Base-by-base conservation (phyloP, 1,140 invertebrate species). In the Drosophila setifemur region DNA sequence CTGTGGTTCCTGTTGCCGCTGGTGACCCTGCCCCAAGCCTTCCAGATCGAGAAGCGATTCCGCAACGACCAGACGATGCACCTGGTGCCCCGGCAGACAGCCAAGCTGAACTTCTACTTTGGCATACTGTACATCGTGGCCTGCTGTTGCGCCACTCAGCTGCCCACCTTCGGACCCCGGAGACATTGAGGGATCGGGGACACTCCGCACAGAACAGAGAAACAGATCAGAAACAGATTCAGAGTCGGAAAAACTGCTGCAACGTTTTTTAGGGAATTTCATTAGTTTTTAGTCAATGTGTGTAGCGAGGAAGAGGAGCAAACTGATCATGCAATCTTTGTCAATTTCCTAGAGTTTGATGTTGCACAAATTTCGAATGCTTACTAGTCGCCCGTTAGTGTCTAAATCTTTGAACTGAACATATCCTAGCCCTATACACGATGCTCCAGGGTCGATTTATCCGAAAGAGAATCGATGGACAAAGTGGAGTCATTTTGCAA, bases 31-130 rank as follows among this genome's bases (percentile, higher is more conserved):
- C 95, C 95, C 11, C 93, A 94, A 64, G 97, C 97, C 25, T 98
- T 98, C 91, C 93, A 95, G 88, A 95, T 98, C 81, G 97, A 98
- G 89, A 96, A 96, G 90, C 93, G 95, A 83, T 98, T 98, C 90
- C 93, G 97, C 45, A 93, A 93, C 70, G 93, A 94, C 28, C 93
- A 94, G 53, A 94, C 94, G 31, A 95, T 98, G 90, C 93, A 95
- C 76, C 92, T 92, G 90, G 94, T 98, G 52, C 97, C 97, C 1
- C 94, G 95, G 78, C 93, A 95, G 91, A 97, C 97, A 26, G 97
- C 97, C 8, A 95, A 95, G 90, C 91, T 98, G 6, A 98, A 98
- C 91, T 94, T 98, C 66, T 95, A 95, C 91, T 95, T 99, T 90
- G 97, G 97, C 29, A 93, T 98, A 90, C 93, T 98, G 44, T 98